A percentile compares a stretch with the other conserved stretches of the same genome.
Evolutionary conservation across 2,888 invertebrate species (phyloP).

Genomic region (Lumbricus terrestris): DNA sequence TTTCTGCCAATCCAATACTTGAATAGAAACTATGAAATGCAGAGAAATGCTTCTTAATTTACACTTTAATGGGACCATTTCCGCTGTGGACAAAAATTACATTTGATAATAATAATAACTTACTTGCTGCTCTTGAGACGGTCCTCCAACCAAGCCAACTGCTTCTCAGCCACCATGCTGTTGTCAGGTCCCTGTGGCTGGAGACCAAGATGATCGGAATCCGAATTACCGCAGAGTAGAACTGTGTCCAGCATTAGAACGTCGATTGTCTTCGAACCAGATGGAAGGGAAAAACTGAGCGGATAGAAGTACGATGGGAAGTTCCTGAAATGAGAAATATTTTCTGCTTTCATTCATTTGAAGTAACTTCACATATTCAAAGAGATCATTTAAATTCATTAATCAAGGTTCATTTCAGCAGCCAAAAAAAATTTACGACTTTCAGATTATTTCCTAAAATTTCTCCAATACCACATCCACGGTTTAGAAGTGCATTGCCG

Average conservation of each 20-base stretch:
- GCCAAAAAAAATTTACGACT: too few relatives aligned
- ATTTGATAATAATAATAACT: conserved; percentile 33
- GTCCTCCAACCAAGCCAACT: conserved; percentile 59
- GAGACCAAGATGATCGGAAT: conserved; percentile 42
- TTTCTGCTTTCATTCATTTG: neutral
- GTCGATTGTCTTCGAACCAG: conserved; percentile 50
- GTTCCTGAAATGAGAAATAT: conserved; percentile 53
- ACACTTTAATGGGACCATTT: too few relatives aligned
- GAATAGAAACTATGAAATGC: too few relatives aligned
- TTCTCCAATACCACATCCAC: too few relatives aligned
- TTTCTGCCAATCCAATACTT: too few relatives aligned
- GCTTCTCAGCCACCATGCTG: conserved; percentile 48
- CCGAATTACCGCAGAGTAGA: conserved; percentile 60
- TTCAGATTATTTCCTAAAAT: too few relatives aligned
- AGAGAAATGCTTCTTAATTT: too few relatives aligned
- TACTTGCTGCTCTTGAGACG: conserved; percentile 52
- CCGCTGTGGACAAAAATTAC: too few relatives aligned
- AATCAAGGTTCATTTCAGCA: too few relatives aligned
- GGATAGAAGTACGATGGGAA: conserved; percentile 61
- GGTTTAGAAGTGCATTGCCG: too few relatives aligned
- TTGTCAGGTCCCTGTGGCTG: conserved; percentile 47
- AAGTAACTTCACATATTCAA: too few relatives aligned
- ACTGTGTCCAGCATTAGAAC: conserved; percentile 63
- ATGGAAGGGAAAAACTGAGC: conserved; percentile 49
- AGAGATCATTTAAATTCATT: too few relatives aligned